A percentile compares a stretch with the other conserved stretches of the same genome.
Conservation (phyloP, 1,140 invertebrate species). For the Aporrectodea caliginosa region DNA sequence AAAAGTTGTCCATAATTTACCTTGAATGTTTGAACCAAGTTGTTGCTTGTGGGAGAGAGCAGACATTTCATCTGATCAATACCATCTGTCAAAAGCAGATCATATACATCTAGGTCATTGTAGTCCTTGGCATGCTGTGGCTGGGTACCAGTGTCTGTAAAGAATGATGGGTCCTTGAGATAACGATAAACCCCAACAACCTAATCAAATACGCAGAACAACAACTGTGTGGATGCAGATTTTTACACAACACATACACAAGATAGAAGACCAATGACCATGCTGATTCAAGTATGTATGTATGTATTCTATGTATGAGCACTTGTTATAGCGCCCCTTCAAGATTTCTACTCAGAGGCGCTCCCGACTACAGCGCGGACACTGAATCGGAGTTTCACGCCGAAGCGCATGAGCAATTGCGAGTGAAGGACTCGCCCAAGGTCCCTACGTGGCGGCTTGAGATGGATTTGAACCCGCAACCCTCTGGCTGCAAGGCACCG, state of each 20-base stretch:
- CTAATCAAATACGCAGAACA: background rate
- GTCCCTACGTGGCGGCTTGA: too few relatives aligned
- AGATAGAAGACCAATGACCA: too few relatives aligned
- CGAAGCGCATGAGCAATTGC: too few relatives aligned
- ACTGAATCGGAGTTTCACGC: background rate
- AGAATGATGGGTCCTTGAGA: background rate
- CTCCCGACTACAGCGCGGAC: background rate
- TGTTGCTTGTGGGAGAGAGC: background rate
- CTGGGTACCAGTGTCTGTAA: background rate
- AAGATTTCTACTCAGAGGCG: background rate
- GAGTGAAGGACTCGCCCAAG: too few relatives aligned
- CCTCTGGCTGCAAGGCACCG: too few relatives aligned
- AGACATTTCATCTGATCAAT: background rate
- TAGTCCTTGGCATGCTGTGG: background rate
- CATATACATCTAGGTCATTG: background rate
- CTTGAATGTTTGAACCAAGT: background rate
- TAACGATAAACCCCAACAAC: background rate
- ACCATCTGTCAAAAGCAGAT: background rate
- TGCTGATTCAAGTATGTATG: too few relatives aligned
- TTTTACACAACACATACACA: background rate
- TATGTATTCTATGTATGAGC: background rate
- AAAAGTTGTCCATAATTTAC: too few relatives aligned
- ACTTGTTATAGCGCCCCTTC: background rate
- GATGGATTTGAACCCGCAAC: too few relatives aligned
- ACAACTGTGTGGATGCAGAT: background rate